Evolutionary conservation across 2,888 invertebrate species (phyloP).

Genomic region (Caenorhabditis sp.): DNA sequence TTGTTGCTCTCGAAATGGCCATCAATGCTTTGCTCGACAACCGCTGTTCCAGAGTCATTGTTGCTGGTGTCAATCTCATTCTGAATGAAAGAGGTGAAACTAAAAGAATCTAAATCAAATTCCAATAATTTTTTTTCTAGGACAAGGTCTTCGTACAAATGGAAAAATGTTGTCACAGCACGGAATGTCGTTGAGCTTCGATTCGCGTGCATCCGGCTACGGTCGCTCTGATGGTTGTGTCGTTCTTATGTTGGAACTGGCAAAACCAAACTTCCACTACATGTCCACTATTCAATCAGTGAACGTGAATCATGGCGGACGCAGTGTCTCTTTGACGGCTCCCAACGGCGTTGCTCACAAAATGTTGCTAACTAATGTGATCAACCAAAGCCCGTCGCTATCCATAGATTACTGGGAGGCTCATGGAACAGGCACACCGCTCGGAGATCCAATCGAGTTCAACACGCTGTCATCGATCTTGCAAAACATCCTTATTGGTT

Average conservation of each 20-base stretch:
- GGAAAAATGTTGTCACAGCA: conserved; percentile 77
- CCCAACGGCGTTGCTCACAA: conserved; percentile 76
- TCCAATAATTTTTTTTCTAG: conserved; percentile 10
- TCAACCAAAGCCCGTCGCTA: conserved; percentile 37
- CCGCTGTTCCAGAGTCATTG: conserved; percentile 92
- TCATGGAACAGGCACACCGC: conserved; percentile 78
- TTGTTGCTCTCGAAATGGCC: conserved; percentile 89
- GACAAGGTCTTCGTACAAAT: conserved; percentile 71
- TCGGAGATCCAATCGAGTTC: conserved; percentile 79
- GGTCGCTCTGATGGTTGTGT: conserved; percentile 79
- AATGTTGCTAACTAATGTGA: conserved; percentile 61
- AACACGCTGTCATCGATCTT: conserved; percentile 69
- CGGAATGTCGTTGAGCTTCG: conserved; percentile 79
- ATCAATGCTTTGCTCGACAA: conserved; percentile 86
- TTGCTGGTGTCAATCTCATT: conserved; percentile 86
- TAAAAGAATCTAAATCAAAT: background rate
- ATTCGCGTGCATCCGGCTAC: conserved; percentile 79
- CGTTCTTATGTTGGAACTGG: conserved; percentile 76
- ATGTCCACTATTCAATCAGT: conserved; percentile 64
- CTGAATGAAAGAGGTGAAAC: conserved; percentile 65
- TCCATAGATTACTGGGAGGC: conserved; percentile 76
- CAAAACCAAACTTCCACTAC: conserved; percentile 52
- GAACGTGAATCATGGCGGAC: conserved; percentile 79
- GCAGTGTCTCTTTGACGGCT: conserved; percentile 77
- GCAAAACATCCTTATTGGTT: conserved; percentile 55